These are phyloP conservation scores for Drosophila orena DNA, from an alignment of 1,140 invertebrate genomes.

Conservation along the genomic window DNA sequence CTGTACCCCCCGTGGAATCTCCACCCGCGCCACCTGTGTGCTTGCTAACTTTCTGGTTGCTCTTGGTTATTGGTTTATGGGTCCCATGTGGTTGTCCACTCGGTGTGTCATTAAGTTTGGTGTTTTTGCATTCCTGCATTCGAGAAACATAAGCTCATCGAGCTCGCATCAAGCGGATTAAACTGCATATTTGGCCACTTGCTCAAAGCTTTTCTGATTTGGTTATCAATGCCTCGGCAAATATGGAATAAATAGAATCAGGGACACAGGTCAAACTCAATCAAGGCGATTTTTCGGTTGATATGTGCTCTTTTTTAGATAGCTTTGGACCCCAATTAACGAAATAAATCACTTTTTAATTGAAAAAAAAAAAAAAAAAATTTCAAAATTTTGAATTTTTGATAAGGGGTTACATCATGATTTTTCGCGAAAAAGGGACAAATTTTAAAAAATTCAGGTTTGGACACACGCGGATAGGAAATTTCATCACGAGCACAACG, in stretches of 20 bases:
- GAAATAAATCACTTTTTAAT: too few species aligned
- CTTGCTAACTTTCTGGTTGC: slow-evolving; percentile 70
- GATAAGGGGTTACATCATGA: too few species aligned
- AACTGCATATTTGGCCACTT: slow-evolving; percentile 17
- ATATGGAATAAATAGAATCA: neutral
- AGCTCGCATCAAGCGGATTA: slow-evolving; percentile 1
- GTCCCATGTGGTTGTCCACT: slow-evolving; percentile 47
- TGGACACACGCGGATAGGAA: neutral
- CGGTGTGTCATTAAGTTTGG: slow-evolving; percentile 67
- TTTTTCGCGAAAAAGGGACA: neutral
- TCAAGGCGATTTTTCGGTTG: neutral
- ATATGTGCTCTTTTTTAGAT: too few species aligned
- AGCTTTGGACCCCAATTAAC: too few species aligned
- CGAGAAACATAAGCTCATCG: slow-evolving; percentile 3
- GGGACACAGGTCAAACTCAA: neutral
- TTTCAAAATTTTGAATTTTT: too few species aligned
- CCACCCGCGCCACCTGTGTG: slow-evolving; percentile 1
- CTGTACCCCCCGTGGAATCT: neutral
- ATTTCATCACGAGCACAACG: neutral
- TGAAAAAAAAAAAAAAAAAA: too few species aligned
- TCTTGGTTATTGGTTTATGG: slow-evolving; percentile 75
- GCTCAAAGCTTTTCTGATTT: neutral
- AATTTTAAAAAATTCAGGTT: neutral
- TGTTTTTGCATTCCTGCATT: slow-evolving; percentile 35
- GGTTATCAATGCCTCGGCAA: neutral